Evolutionary conservation across 2,113 vertebrate species (phyloP), one percentile per base, ranked within the genome.

Genomic region (Pedetes capensis): DNA sequence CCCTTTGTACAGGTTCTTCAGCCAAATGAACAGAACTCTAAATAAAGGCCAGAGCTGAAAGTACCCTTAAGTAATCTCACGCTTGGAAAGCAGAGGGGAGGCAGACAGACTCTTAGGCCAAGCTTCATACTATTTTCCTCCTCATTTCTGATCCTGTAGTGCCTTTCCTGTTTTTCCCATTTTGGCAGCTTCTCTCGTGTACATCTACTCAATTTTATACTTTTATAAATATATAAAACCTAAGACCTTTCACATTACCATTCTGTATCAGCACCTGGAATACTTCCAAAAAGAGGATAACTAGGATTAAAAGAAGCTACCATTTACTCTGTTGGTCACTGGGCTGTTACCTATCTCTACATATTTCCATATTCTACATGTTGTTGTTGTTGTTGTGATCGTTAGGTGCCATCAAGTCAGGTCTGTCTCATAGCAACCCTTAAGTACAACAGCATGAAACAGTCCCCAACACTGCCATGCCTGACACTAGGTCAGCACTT

Each of bases 241-340:
- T 32, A 57, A 88, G 25, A 84, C 76, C 47, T 42, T 96, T 74
- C 74, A 59, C 44, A 80, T 87, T 55, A 94, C 53, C 69, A 79
- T 61, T 61, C 32, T 94, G 34, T 47, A 39, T 57, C 83, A 95
- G 55, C n/a, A 91, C 42, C 10, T 11, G 76, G 47, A 72, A 78
- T 49, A 87, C 75, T 91, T 84, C 57, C 39, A 71, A n/a, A 80
- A 96, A 78, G n/a, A 75, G 22, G 80, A 71, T 27, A n/a, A 69
- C 74, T 85, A 82, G 68, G 75, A 91, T 72, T 66, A 85, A 76
- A 89, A 89, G 27, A 4, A 72, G 34, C 47, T 85, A 89, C 68
- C 11, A 82, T 55, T 91, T 72, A 93, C 49, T 92, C 59, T 53
- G 39, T 23, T 13, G 42, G 71, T n/a, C 49, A 89, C 20, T 32